A percentile compares a stretch with the other conserved stretches of the same genome.
phyloP scores from a whole-genome alignment of 2,113 vertebrate species.

The Antigone vipio region DNA sequence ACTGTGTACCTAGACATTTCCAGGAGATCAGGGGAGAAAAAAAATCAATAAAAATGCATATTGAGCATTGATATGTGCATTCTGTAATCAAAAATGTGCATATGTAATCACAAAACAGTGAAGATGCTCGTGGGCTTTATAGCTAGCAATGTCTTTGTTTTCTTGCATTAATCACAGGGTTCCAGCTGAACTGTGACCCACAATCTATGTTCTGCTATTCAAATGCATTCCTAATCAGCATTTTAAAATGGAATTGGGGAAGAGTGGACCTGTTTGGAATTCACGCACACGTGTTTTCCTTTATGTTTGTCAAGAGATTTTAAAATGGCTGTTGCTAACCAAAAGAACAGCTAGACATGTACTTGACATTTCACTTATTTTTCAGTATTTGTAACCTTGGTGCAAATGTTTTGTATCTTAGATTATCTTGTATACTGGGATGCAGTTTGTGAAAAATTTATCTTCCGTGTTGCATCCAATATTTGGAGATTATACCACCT shows the following conservation, averaged over 20 bases:
- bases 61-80: background rate
- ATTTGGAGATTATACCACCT: slow-evolving; percentile 44
- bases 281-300: background rate
- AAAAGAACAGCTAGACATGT: slow-evolving; percentile 44
- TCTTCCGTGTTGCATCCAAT: slow-evolving; percentile 21
- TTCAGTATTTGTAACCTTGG: slow-evolving; percentile 58
- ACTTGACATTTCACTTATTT: slow-evolving; percentile 46
- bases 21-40: background rate
- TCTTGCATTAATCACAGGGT: background rate
- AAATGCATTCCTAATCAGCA: background rate
- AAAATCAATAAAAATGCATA: background rate
- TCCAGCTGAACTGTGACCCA: background rate
- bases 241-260: background rate
- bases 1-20: background rate
- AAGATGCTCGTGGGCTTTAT: background rate
- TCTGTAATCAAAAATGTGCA: background rate
- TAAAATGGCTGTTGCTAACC: slow-evolving; percentile 30
- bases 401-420: slow-evolving; percentile 52
- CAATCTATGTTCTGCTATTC: background rate
- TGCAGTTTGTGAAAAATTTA: slow-evolving; percentile 50
- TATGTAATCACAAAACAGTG: background rate
- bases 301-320: slow-evolving; percentile 36
- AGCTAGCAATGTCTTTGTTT: background rate
- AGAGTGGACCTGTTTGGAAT: background rate
- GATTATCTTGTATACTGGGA: background rate